phyloP scores from a whole-genome alignment of 2,113 vertebrate species.

The Acrocephalus kingi region DNA sequence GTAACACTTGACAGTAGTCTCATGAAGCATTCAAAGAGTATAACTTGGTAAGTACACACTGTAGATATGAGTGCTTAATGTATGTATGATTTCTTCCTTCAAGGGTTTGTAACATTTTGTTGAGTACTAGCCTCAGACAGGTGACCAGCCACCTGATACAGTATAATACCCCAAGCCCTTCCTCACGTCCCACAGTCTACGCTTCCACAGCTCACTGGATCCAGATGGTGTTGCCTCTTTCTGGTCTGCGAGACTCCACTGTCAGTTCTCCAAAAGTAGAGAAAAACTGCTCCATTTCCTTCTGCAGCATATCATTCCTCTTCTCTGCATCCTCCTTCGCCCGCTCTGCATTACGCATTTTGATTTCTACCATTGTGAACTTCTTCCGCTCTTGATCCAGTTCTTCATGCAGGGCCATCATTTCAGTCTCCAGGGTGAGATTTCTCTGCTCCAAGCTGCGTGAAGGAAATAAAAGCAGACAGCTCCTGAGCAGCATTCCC shows the following conservation, averaged over 20 bases:
- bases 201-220: conserved; percentile 83
- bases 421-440: conserved; percentile 89
- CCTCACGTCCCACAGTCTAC: conserved; percentile 21
- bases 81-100: conserved; percentile 55
- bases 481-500: not conserved
- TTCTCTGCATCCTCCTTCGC: conserved; percentile 97
- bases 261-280: conserved; percentile 96
- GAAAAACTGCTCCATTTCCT: conserved; percentile 99
- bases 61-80: conserved; percentile 56
- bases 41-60: conserved; percentile 77
- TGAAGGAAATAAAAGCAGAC: not conserved
- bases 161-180: conserved; percentile 37
- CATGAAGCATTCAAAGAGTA: conserved; percentile 66
- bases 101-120: conserved; percentile 42
- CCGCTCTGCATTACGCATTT: conserved; percentile 94
- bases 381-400: conserved; percentile 98
- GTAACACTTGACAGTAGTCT: conserved; percentile 80
- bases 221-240: conserved; percentile 93
- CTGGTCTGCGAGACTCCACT: conserved; percentile 86
- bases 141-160: conserved; percentile 75
- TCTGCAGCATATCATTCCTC: conserved; percentile 95
- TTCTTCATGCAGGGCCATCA: conserved; percentile 90
- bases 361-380: conserved; percentile 99
- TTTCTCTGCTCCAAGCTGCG: conserved; percentile 93
- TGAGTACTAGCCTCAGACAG: conserved; percentile 71